phyloP scores from a whole-genome alignment of 2,888 invertebrate genomes.

The Myopa tessellatipennis region DNA sequence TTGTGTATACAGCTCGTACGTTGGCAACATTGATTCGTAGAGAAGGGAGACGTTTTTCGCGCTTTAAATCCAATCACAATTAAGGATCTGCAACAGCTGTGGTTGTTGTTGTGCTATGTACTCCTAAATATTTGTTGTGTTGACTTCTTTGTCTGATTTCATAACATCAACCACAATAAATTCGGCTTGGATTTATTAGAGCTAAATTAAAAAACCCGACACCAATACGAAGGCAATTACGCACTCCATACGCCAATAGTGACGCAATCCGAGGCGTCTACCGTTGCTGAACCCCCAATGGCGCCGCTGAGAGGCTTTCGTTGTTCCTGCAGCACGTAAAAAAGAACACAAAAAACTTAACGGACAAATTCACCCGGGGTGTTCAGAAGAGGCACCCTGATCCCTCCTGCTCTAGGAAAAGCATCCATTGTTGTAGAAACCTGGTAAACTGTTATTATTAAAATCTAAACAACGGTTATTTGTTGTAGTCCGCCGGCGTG shows the following conservation, averaged over 20 bases:
- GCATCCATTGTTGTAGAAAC: slow-evolving; percentile 24
- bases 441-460: slow-evolving; percentile 38
- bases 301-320: slow-evolving; percentile 41
- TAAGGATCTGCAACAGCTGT: neutral
- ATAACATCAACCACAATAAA: no score
- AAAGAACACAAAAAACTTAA: slow-evolving; percentile 28
- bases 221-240: no score
- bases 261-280: neutral
- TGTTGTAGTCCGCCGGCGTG: neutral
- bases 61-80: neutral
- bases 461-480: slow-evolving; percentile 27
- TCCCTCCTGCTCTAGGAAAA: neutral
- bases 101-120: neutral
- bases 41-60: neutral
- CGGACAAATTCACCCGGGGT: slow-evolving; percentile 42
- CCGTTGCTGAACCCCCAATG: slow-evolving; percentile 37
- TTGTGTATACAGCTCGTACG: no score
- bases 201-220: no score
- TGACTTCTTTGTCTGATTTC: no score
- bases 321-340: slow-evolving; percentile 15
- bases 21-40: neutral
- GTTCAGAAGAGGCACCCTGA: slow-evolving; percentile 25
- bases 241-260: neutral
- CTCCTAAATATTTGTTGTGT: no score
- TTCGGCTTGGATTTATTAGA: no score